phyloP scores from a whole-genome alignment of 2,797 vertebrate species.

The Rhynchotus rufescens region DNA sequence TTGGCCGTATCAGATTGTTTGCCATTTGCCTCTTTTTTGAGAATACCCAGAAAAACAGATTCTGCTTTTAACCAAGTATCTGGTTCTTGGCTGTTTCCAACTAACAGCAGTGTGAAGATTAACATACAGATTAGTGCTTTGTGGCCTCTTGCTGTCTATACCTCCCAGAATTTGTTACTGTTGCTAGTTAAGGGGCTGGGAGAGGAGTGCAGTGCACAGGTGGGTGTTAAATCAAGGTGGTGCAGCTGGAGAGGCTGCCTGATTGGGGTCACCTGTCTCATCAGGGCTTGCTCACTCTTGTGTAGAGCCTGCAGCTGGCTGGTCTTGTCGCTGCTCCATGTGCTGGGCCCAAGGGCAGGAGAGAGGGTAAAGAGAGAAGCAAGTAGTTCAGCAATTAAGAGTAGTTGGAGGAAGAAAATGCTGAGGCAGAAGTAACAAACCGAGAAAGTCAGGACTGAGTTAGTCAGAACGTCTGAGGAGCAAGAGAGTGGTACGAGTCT shows the following conservation, averaged over 20 bases:
- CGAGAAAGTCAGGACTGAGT: background rate
- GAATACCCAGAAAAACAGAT: background rate
- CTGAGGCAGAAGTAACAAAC: background rate
- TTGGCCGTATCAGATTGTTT: background rate
- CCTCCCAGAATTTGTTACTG: background rate
- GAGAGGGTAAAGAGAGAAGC: background rate
- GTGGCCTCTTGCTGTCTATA: background rate
- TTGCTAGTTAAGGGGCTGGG: background rate
- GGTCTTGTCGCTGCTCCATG: background rate
- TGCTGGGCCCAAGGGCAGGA: background rate
- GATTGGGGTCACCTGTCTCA: background rate
- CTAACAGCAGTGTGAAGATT: background rate
- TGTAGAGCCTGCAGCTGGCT: background rate
- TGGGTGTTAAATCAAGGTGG: background rate
- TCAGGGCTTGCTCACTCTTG: background rate
- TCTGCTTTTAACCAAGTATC: background rate
- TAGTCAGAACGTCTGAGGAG: background rate
- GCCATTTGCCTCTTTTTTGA: background rate
- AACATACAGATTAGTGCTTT: background rate
- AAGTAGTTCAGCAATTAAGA: background rate
- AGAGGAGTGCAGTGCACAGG: background rate
- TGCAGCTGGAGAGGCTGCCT: background rate
- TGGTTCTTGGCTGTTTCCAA: background rate
- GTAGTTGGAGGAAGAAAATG: background rate
- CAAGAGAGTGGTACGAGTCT: background rate